A percentile compares a stretch with the other conserved stretches of the same genome.
Evolutionary conservation across 1,140 invertebrate species (phyloP).

Genomic region (Panagrolaimus sp.): DNA sequence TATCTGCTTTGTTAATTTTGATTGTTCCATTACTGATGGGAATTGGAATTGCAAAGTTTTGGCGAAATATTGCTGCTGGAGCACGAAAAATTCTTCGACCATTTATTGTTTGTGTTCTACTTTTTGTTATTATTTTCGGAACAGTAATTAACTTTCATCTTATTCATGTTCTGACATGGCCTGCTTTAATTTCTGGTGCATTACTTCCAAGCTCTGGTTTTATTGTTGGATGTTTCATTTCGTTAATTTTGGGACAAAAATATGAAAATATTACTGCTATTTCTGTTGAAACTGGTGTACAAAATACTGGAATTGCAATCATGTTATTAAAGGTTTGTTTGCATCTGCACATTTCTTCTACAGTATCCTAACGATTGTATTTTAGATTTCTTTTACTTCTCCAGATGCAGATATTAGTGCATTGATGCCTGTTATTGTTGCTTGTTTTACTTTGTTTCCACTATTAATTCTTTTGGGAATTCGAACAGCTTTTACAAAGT

Average conservation of each 20-base stretch:
- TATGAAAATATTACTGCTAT: constrained; percentile 71
- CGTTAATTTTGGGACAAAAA: constrained; percentile 46
- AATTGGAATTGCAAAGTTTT: constrained; percentile 62
- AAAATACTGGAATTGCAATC: constrained; percentile 87
- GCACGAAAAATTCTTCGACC: constrained; percentile 74
- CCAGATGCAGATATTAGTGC: constrained; percentile 62
- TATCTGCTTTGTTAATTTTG: constrained; percentile 71
- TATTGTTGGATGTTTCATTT: constrained; percentile 66
- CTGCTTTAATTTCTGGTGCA: constrained; percentile 66
- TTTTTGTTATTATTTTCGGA: constrained; percentile 85
- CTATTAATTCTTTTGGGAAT: constrained; percentile 64
- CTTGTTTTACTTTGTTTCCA: constrained; percentile 88
- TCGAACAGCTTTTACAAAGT: no score
- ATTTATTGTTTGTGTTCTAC: constrained; percentile 73
- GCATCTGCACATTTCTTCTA: no score
- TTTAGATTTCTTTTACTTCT: constrained; percentile 60
- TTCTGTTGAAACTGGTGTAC: constrained; percentile 83
- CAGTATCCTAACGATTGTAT: no score
- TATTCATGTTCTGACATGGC: constrained; percentile 76
- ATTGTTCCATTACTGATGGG: constrained; percentile 79
- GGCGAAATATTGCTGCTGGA: constrained; percentile 66
- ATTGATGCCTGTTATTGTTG: constrained; percentile 78
- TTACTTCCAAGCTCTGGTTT: constrained; percentile 82
- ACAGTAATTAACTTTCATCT: constrained; percentile 82
- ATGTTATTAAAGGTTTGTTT: constrained; percentile 70